phyloP scores from a whole-genome alignment of 2,113 vertebrate genomes.

The Hippocampus guttulatus region DNA sequence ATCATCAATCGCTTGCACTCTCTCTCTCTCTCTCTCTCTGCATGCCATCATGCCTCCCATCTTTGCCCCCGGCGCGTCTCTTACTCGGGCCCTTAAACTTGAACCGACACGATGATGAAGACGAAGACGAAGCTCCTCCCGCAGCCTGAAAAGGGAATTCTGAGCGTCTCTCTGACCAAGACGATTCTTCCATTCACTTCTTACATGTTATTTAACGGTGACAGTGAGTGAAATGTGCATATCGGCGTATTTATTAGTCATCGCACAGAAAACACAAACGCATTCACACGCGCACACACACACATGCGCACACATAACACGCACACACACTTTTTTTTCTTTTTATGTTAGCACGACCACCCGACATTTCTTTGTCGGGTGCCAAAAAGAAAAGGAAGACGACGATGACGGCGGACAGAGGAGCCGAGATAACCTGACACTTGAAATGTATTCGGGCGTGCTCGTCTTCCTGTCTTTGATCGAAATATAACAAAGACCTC shows the following conservation, averaged over 20 bases:
- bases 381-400: neutral
- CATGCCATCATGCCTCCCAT: slow-evolving; percentile 5
- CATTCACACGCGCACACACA: too few relatives aligned
- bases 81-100: neutral
- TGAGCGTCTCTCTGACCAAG: neutral
- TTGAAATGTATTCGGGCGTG: slow-evolving; percentile 68
- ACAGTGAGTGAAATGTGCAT: neutral
- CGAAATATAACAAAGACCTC: slow-evolving; percentile 64
- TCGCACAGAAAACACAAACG: slow-evolving; percentile 37
- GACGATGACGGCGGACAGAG: slow-evolving; percentile 28
- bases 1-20: neutral
- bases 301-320: too few relatives aligned
- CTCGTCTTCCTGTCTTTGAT: slow-evolving; percentile 58
- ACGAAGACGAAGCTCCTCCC: neutral
- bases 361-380: slow-evolving; percentile 24
- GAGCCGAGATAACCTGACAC: slow-evolving; percentile 66
- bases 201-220: slow-evolving; percentile 1
- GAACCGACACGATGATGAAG: neutral
- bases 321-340: neutral
- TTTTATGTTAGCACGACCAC: slow-evolving; percentile 43
- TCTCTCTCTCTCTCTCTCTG: neutral
- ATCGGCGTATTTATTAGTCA: slow-evolving; percentile 64
- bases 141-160: neutral
- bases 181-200: neutral
- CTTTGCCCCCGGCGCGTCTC: neutral